Percentiles rank a stretch among this genome's conserved stretches.
Evolutionary conservation across 2,113 vertebrate species (phyloP).

Genomic region (Barbus barbus): DNA sequence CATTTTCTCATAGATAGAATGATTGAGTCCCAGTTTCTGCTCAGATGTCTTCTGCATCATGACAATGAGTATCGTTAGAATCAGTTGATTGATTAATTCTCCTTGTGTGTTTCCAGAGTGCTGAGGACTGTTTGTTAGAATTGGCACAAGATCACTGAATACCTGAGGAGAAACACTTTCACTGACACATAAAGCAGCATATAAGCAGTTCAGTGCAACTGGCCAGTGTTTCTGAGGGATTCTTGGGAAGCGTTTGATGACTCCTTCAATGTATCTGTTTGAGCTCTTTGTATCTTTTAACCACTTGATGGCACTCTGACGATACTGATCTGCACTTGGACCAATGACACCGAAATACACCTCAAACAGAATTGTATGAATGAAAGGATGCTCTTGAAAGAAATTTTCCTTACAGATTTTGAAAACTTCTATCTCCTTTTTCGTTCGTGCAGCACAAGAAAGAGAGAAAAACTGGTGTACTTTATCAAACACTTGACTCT

Average conservation of each 20-base stretch:
- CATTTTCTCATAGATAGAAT: conserved; percentile 35
- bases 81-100: rapidly evolving
- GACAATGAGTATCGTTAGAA: not conserved
- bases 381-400: conserved; percentile 57
- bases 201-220: not conserved
- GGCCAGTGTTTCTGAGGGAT: rapidly evolving
- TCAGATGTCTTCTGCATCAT: not conserved
- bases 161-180: conserved; percentile 54
- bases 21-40: not conserved
- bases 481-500: not conserved
- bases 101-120: not conserved
- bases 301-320: conserved; percentile 50
- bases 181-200: conserved; percentile 50
- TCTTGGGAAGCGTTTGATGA: conserved; percentile 53
- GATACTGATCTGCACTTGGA: rapidly evolving
- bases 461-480: conserved; percentile 3
- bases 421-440: conserved; percentile 48
- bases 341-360: not conserved
- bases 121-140: conserved; percentile 48
- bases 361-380: conserved; percentile 50
- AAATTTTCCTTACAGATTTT: conserved; percentile 9
- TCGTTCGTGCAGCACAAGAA: rapidly evolving
- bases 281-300: conserved; percentile 52
- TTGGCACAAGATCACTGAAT: not conserved
- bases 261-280: conserved; percentile 43